Evolutionary conservation across 1,140 invertebrate genomes (phyloP).

Genomic region (Drosophila rufa): DNA sequence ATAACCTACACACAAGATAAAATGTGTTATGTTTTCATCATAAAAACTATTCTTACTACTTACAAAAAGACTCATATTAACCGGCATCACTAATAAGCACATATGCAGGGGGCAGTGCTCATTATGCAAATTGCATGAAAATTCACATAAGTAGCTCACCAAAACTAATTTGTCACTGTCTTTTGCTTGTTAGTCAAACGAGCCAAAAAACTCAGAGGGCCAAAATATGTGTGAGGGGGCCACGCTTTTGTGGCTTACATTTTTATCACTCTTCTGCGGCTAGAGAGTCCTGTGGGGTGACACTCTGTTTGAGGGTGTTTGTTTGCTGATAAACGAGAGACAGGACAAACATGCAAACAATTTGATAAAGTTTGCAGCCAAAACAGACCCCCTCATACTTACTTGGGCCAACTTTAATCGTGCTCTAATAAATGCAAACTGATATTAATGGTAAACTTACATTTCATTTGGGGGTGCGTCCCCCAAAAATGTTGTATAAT

Average conservation of each 20-base stretch:
- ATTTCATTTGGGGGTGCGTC: conserved; percentile 23
- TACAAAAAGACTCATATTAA: neutral
- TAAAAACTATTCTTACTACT: neutral
- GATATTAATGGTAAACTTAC: conserved; percentile 65
- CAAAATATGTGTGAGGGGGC: conserved; percentile 25
- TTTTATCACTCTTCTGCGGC: conserved; percentile 74
- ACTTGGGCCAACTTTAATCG: conserved; percentile 54
- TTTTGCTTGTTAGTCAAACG: conserved; percentile 80
- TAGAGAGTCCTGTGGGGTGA: conserved; percentile 38
- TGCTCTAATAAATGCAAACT: conserved; percentile 67
- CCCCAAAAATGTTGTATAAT: conserved; percentile 23
- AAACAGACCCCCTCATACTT: conserved; percentile 28
- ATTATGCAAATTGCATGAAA: conserved; percentile 82
- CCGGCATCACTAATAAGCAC: conserved; percentile 7
- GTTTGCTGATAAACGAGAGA: conserved; percentile 67
- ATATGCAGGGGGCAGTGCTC: conserved; percentile 50
- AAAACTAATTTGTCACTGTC: conserved; percentile 84
- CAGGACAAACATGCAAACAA: conserved; percentile 71
- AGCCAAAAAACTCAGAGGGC: conserved; percentile 27
- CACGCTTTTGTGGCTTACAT: conserved; percentile 77
- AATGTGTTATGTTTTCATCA: too few relatives aligned
- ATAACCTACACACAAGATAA: neutral
- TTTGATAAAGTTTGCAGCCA: conserved; percentile 70
- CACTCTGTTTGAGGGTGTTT: conserved; percentile 39
- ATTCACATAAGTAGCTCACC: conserved; percentile 81